A percentile compares a stretch with the other conserved stretches of the same genome.
Evolutionary conservation across 2,113 vertebrate species (phyloP).

Genomic region (Leuciscus idus): DNA sequence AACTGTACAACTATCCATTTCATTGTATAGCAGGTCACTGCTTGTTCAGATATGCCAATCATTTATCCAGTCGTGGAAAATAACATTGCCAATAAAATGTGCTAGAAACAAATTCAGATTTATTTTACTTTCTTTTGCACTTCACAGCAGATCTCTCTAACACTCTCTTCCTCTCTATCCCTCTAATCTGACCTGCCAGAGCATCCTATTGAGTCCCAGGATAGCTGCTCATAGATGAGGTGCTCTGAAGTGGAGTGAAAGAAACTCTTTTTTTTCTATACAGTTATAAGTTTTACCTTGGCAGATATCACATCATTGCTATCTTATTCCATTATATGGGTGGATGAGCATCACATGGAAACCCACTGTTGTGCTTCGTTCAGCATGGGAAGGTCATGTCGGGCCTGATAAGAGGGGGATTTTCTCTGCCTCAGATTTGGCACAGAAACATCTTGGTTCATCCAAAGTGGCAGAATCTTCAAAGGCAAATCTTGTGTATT

Average conservation of each 20-base stretch:
- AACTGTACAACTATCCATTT: not conserved
- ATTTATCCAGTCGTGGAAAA: conserved; percentile 7
- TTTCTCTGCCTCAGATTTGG: conserved; percentile 42
- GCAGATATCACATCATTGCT: conserved; percentile 22
- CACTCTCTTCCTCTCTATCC: not conserved
- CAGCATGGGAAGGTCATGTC: conserved; percentile 20
- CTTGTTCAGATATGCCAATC: not conserved
- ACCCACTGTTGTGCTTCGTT: conserved; percentile 36
- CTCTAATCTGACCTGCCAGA: conserved; percentile 16
- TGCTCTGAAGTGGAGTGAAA: conserved; percentile 1
- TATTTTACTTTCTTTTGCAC: not conserved
- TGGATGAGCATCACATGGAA: conserved; percentile 34
- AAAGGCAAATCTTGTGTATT: conserved; percentile 27
- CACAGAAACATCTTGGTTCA: conserved; percentile 16
- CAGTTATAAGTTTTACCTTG: conserved; percentile 15
- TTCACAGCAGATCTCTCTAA: conserved; percentile 23
- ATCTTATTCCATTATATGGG: conserved; percentile 36
- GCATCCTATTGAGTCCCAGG: not conserved
- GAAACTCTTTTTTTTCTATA: not conserved
- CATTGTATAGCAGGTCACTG: not conserved
- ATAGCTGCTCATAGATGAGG: conserved; percentile 20
- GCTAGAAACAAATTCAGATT: conserved; percentile 15
- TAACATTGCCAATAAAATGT: conserved; percentile 12
- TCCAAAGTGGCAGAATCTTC: conserved; percentile 16
- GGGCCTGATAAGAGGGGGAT: conserved; percentile 19